Conservation (phyloP, 2,888 invertebrate genomes). For the Eulithis testata region DNA sequence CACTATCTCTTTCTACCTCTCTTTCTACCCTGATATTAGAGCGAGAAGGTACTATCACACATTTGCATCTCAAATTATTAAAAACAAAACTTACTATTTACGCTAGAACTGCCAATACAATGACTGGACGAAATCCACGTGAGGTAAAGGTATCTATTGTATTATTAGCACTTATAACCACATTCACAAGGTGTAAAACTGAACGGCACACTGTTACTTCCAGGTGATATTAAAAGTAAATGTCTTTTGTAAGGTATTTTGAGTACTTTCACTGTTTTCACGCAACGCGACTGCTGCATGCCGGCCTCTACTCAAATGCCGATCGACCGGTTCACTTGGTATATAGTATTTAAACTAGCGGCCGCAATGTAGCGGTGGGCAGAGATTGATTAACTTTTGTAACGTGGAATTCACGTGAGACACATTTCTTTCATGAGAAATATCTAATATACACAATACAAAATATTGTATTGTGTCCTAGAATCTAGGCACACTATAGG, state of each 20-base stretch:
- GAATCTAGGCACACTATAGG: too few species aligned
- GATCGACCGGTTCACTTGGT: slow-evolving; percentile 7
- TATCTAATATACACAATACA: too few species aligned
- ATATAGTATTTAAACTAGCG: neutral
- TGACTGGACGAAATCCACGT: slow-evolving; percentile 4
- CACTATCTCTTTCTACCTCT: slow-evolving; percentile 12
- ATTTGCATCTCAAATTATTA: neutral
- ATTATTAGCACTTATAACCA: slow-evolving; percentile 10
- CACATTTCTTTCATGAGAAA: too few species aligned
- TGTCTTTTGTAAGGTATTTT: slow-evolving; percentile 6
- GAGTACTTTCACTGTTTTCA: slow-evolving; percentile 35
- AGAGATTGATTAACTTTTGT: too few species aligned
- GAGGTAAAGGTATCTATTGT: neutral
- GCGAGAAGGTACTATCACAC: neutral
- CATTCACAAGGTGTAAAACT: neutral
- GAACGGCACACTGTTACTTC: neutral
- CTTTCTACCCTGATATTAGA: slow-evolving; percentile 6
- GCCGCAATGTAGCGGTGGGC: neutral
- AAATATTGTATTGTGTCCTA: too few species aligned
- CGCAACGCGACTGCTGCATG: slow-evolving; percentile 19
- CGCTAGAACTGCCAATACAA: neutral
- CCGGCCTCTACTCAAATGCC: slow-evolving; percentile 15
- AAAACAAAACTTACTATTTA: neutral
- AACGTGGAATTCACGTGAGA: too few species aligned
- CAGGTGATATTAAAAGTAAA: too few species aligned